A percentile compares a stretch with the other conserved stretches of the same genome.
phyloP scores from a whole-genome alignment of 2,888 invertebrate genomes.

The Nipponacmea schrenckii region DNA sequence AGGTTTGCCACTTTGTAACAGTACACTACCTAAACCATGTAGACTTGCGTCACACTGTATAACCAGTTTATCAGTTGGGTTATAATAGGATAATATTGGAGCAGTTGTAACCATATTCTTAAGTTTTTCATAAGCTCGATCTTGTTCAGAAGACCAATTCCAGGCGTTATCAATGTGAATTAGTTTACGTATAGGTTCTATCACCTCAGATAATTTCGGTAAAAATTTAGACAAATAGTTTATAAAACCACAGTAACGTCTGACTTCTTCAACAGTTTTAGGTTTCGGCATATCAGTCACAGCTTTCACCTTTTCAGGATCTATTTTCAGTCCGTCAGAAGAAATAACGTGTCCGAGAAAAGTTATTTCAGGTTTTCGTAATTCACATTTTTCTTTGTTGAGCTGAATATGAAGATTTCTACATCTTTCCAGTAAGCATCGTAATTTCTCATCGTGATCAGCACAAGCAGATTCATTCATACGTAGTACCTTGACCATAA shows the following conservation, averaged over 20 bases:
- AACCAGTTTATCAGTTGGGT: constrained; percentile 16
- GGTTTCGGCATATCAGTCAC: constrained; percentile 32
- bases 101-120: no score
- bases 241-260: constrained; percentile 27
- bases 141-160: no score
- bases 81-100: constrained; percentile 28
- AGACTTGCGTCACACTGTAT: constrained; percentile 31
- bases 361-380: no score
- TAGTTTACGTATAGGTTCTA: constrained; percentile 23
- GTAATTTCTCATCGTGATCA: no score
- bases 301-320: no score
- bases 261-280: constrained; percentile 24
- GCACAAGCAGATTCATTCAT: no score
- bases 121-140: no score
- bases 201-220: constrained; percentile 25
- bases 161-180: no score
- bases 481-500: no score
- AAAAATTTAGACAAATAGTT: constrained; percentile 36
- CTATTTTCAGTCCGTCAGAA: no score
- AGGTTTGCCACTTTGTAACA: constrained; percentile 35
- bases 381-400: constrained; percentile 4
- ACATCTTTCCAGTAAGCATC: background rate
- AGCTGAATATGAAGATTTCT: background rate
- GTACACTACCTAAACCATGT: constrained; percentile 35
- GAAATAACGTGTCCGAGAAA: no score